phyloP scores from a whole-genome alignment of 2,113 vertebrate genomes.

The Heliornis fulica region DNA sequence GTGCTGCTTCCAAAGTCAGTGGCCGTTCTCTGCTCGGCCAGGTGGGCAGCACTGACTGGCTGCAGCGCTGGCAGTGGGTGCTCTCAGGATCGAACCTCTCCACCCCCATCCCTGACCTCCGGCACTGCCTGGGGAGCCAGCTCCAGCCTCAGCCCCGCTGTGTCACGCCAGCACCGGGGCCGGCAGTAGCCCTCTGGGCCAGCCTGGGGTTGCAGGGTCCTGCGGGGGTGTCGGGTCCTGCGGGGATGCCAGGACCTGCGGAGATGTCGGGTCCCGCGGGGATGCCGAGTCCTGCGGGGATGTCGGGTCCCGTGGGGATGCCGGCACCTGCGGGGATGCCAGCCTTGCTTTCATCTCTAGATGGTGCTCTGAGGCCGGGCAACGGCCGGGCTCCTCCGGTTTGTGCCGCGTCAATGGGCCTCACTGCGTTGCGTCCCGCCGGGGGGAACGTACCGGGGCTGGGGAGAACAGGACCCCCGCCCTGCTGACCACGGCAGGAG shows the following conservation, averaged over 20 bases:
- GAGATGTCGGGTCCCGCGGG: neutral
- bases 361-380: constrained; percentile 52
- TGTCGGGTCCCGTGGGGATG: neutral
- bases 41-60: neutral
- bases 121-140: neutral
- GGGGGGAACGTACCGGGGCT: rapidly evolving
- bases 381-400: neutral
- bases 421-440: neutral
- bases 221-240: neutral
- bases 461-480: neutral
- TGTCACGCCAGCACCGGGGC: neutral
- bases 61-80: rapidly evolving
- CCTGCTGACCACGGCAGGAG: rapidly evolving
- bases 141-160: neutral
- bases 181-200: neutral
- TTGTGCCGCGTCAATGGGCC: rapidly evolving
- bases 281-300: neutral
- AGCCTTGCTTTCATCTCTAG: constrained; percentile 34
- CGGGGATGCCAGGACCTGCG: neutral
- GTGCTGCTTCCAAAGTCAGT: neutral
- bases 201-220: neutral
- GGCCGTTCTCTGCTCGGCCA: rapidly evolving
- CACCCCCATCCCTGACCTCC: neutral
- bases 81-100: neutral
- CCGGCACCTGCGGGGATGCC: neutral